Evolutionary conservation across 2,888 invertebrate genomes (phyloP), one percentile per base, ranked within the genome.

Genomic region (Dryadula phaetusa): DNA sequence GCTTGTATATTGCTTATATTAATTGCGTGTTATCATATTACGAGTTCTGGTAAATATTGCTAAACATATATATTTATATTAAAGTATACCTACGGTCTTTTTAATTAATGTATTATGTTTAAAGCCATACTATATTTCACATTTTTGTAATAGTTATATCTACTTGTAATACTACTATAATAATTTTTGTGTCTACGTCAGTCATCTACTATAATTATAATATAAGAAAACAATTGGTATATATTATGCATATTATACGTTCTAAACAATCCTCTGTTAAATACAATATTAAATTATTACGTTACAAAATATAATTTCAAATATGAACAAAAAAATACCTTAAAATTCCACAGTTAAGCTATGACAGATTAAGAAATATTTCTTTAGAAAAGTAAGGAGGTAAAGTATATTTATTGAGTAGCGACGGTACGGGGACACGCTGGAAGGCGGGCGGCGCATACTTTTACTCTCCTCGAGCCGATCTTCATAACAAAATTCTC

Each of bases 401-500:
- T 58, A 53, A 49, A 60, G 65, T 68, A 73, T 74, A 78, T 75
- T 83, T 84, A 83, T 84, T 81, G 84, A 84, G 86, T 82, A 82
- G 79, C 83, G 70, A 78, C 58, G 64, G 58, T 40, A 42, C 64
- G 65, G 64, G 70, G 70, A 66, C 70, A 64, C 66, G 74, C 67
- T 67, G 72, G 75, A 71, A 71, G 73, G 74, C 78, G 79, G 80
- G 78, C 76, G 79, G 76, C 80, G 82, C 82, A 84, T 80, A 79
- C 82, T 85, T 90, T 93, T 88, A 87, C 91, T 87, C 90, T 88
- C 90, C 80, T 80, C 84, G 87, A 90, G 88, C 92, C 83, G 88
- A 90, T 92, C 92, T 93, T 93, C 92, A 93, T 93, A 93, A 90
- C 90, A 87, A 91, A 93, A 92, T 93, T 93, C 93, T 88, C 88